Evolutionary conservation across 2,113 vertebrate genomes (phyloP), one percentile per base, ranked within the genome.

Genomic region (Ptilonorhynchus violaceus): DNA sequence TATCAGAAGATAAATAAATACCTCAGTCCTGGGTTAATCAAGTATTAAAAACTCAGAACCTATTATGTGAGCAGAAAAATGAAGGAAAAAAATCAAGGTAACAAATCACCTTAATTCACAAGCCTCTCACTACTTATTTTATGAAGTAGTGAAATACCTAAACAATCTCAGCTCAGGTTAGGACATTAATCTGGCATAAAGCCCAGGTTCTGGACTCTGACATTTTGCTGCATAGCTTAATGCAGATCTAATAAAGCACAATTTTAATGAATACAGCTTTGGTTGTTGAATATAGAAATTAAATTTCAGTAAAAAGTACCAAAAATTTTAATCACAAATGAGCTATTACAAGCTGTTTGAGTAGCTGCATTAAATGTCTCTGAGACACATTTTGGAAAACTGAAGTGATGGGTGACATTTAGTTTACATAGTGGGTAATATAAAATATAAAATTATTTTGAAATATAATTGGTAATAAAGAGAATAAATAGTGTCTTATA

Each of bases 321-420:
- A 25, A 94, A 82, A 5, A 58, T 89, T 97, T 97, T 88, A 91
- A 89, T 88, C 27, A 85, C 95, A 96, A 96, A 53, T 93, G 49
- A 96, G 13, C 21, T 97, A 73, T 87, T 87, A 87, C 49, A 97
- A 95, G 18, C 39, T 5, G 7, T 80, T 96, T 91, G 60, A 96
- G 76, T 69, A 88, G 62, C 59, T 95, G 50, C 53, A 72, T 41
- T 89, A 78, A 90, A 93, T 91, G 85, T 64, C 50, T 98, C 88
- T 88, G 31, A 88, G 88, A 96, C 44, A 37, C 15, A 31, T 94
- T 97, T 90, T 93, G 6, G 47, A 63, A 83, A 94, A 39, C 66
- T 85, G 84, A 97, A 90, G 72, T 95, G 88, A 96, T 94, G 56
- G 84, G 39, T 97, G 88, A 92, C 35, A 96, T 97, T 98, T 97